Conservation (phyloP, 30 jellyfish, hydroid and myxozoan genomes). For the Hydractinia symbiolongicarpus region DNA sequence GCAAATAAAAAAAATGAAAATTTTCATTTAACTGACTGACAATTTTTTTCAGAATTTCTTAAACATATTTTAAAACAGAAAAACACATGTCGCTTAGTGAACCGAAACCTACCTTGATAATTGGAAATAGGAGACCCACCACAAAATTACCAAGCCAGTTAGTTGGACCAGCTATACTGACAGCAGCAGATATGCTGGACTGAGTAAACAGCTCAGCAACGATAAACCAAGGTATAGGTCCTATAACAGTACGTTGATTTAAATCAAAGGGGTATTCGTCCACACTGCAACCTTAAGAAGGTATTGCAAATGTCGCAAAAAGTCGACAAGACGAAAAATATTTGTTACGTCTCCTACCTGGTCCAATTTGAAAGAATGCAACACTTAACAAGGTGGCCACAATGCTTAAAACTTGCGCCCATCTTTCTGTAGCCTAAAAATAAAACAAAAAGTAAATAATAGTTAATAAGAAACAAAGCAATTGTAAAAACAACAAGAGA, state of each 20-base stretch:
- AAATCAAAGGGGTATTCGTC: too few species aligned
- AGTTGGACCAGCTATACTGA: constrained; percentile 82
- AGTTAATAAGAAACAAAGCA: too few species aligned
- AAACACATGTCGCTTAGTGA: neutral
- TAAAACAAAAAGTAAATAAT: too few species aligned
- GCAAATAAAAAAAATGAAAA: too few species aligned
- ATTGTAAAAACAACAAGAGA: too few species aligned
- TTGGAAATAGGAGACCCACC: constrained; percentile 64
- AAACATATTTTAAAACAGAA: too few species aligned
- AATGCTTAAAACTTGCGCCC: constrained; percentile 58
- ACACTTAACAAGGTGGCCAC: constrained; percentile 58
- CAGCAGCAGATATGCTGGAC: constrained; percentile 89
- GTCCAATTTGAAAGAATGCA: constrained; percentile 80
- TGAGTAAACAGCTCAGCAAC: constrained; percentile 91
- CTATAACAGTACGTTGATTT: constrained; percentile 17
- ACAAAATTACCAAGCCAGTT: constrained; percentile 79
- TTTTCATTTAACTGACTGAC: too few species aligned
- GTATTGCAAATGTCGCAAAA: too few species aligned
- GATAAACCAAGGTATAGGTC: constrained; percentile 97
- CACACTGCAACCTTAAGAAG: too few species aligned
- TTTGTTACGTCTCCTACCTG: constrained; percentile 38
- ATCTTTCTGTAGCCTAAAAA: constrained; percentile 39
- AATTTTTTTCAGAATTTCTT: too few species aligned
- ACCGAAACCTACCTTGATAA: constrained; percentile 48
- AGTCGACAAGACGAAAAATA: too few species aligned